phyloP scores from a whole-genome alignment of 1,140 invertebrate genomes.

The Pentalonia nigronervosa region DNA sequence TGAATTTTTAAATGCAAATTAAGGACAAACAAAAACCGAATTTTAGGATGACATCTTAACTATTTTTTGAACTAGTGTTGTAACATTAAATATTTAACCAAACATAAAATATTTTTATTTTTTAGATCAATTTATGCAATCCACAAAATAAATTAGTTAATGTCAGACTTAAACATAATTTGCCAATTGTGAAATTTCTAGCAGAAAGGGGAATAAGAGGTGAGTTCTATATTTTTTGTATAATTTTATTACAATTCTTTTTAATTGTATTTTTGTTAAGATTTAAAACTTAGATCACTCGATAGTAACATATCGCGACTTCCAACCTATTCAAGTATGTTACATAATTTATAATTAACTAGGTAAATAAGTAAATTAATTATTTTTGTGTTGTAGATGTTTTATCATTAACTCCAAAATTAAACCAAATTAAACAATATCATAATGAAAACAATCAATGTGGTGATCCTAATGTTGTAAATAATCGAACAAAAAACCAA shows the following conservation, averaged over 20 bases:
- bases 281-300: constrained; percentile 43
- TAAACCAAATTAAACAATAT: constrained; percentile 5
- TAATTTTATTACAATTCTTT: neutral
- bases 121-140: constrained; percentile 39
- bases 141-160: constrained; percentile 50
- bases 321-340: constrained; percentile 24
- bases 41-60: too few species aligned
- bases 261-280: neutral
- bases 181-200: constrained; percentile 37
- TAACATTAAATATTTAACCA: too few species aligned
- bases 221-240: neutral
- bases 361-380: neutral
- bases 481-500: constrained; percentile 38
- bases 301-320: neutral
- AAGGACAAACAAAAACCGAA: too few species aligned
- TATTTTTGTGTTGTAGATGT: neutral
- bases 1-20: too few species aligned
- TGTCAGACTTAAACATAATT: constrained; percentile 41
- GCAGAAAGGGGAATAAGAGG: constrained; percentile 43
- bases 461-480: neutral
- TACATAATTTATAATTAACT: neutral
- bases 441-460: neutral
- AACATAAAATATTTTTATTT: neutral
- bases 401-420: constrained; percentile 33
- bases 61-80: too few species aligned